phyloP scores from a whole-genome alignment of 2,888 invertebrate species.

The Linyphia triangularis region DNA sequence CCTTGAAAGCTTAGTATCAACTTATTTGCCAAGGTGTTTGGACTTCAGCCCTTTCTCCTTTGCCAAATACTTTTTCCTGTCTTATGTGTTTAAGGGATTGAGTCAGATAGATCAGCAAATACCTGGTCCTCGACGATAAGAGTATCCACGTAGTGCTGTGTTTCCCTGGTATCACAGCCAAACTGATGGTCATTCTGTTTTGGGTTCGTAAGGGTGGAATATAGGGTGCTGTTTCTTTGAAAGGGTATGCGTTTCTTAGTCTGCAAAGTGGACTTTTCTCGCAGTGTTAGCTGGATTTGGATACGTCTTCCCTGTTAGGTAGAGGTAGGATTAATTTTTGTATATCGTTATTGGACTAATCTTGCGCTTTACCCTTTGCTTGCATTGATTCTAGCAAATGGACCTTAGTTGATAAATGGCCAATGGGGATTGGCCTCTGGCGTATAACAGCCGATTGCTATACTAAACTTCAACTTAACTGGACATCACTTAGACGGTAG shows the following conservation, averaged over 20 bases:
- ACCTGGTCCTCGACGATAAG: slow-evolving; percentile 27
- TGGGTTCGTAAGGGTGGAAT: background rate
- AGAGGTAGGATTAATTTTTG: background rate
- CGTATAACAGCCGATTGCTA: too few relatives aligned
- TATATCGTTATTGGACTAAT: background rate
- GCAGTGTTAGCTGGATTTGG: background rate
- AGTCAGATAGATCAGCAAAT: slow-evolving; percentile 1
- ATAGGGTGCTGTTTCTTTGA: background rate
- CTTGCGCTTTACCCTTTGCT: background rate
- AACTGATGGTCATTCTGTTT: background rate
- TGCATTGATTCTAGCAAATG: background rate
- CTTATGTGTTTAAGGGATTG: slow-evolving; percentile 1
- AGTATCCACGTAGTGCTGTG: background rate
- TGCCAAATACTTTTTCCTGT: slow-evolving; percentile 15
- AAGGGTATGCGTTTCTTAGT: background rate
- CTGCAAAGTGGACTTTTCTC: too few relatives aligned
- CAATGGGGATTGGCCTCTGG: too few relatives aligned
- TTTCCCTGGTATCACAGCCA: background rate
- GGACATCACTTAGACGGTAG: too few relatives aligned
- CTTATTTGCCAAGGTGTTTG: background rate
- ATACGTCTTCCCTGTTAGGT: background rate
- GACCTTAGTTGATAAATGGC: too few relatives aligned
- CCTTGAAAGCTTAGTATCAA: slow-evolving; percentile 13
- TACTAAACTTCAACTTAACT: too few relatives aligned
- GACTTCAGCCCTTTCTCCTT: slow-evolving; percentile 24